phyloP scores from a whole-genome alignment of 1,140 invertebrate species.

The Drosophila bocqueti region DNA sequence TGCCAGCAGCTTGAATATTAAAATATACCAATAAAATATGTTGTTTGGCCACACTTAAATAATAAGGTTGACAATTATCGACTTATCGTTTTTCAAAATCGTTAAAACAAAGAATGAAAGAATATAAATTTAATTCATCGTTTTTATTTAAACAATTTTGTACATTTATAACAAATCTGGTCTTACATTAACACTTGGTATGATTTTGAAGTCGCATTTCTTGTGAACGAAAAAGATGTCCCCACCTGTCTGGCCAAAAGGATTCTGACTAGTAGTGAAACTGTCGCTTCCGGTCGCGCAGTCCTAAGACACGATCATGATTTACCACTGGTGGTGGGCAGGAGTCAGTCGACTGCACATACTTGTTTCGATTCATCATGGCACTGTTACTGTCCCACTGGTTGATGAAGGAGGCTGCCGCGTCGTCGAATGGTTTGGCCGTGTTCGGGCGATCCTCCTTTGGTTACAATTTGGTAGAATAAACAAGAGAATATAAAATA shows the following conservation, averaged over 20 bases:
- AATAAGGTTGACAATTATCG: background rate
- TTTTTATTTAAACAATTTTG: background rate
- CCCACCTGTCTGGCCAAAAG: too few species aligned
- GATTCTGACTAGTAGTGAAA: constrained; percentile 13
- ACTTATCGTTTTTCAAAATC: background rate
- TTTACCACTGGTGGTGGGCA: constrained; percentile 2
- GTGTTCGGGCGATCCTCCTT: constrained; percentile 24
- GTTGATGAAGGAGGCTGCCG: constrained; percentile 36
- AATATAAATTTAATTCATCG: background rate
- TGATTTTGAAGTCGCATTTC: constrained; percentile 15
- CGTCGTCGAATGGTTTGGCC: constrained; percentile 35
- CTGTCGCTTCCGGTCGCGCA: background rate
- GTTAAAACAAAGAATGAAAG: too few species aligned
- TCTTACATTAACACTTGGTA: background rate
- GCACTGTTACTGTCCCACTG: constrained; percentile 36
- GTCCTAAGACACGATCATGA: background rate
- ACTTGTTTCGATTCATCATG: constrained; percentile 26
- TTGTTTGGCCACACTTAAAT: background rate
- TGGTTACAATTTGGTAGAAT: background rate
- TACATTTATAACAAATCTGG: constrained; percentile 7
- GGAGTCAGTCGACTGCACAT: background rate
- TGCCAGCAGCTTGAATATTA: background rate
- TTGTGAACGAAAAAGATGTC: constrained; percentile 14
- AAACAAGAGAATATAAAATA: background rate
- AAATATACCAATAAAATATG: background rate